Percentiles rank a stretch among this genome's conserved stretches.
Conservation (phyloP, 2,888 invertebrate genomes). For the Aspidiotus destructor region DNA sequence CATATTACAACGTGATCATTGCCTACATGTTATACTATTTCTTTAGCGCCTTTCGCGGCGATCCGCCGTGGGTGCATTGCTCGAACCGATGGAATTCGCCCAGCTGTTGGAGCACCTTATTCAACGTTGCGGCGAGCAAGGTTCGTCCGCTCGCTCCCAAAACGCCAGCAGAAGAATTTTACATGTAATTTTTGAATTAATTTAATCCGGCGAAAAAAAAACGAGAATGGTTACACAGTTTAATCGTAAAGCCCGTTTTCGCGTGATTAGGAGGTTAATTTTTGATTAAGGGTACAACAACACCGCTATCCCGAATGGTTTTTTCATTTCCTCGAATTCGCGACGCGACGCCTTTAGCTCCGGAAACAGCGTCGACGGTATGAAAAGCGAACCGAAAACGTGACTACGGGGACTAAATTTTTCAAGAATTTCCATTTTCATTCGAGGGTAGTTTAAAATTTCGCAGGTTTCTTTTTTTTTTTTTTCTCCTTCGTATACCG, state of each 20-base stretch:
- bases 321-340: no score
- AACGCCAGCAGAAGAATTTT: constrained; percentile 85
- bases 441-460: no score
- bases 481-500: no score
- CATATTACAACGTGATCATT: constrained; percentile 91
- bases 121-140: constrained; percentile 39
- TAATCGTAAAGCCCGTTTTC: not conserved
- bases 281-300: no score
- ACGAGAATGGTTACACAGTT: not conserved
- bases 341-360: no score
- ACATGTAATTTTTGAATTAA: constrained; percentile 56
- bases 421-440: no score
- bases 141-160: constrained; percentile 62
- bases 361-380: no score
- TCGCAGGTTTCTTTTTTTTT: no score
- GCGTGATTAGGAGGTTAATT: no score
- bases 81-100: constrained; percentile 74
- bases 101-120: constrained; percentile 60
- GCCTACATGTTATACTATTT: constrained; percentile 90
- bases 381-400: no score
- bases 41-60: constrained; percentile 76
- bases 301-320: no score
- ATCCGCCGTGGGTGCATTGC: constrained; percentile 84
- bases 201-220: not conserved
- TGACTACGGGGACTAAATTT: no score